Evolutionary conservation across 2,888 invertebrate genomes (phyloP), one percentile per base, ranked within the genome.

Genomic region (Hemicrepidius hirtus): DNA sequence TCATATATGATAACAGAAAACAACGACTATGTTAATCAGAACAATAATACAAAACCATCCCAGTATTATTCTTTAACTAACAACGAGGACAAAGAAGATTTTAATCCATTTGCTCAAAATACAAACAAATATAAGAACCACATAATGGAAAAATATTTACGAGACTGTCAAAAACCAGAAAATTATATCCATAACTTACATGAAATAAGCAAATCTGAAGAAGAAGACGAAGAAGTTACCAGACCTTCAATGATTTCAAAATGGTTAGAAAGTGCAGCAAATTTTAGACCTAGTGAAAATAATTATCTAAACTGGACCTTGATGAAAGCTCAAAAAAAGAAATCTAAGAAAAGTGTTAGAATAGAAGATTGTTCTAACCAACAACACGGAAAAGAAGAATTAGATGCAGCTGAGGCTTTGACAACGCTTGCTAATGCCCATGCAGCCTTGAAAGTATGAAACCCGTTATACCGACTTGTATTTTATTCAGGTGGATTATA

Each of bases 331-430:
- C 85, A 76, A 16, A 81, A 78, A 74, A 87, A 83, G 76, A 85
- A 77, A 71, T 40, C 65, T 57, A 81, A 79, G 74, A 87, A 82
- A 76, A 65, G 55, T 53, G 70, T 57, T 13, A 74, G 71, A 62
- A 67, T 69, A 35, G 71, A 71, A 40, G 78, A 76, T 46, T 53
- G 68, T 50, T 80, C 80, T 18, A 24, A 28, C 9, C 76, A 77
- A 16, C 86, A 86, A 64, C 92, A 93, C 82, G 92, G 91, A 65
- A 89, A 91, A 78, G 93, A 93, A 81, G 94, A 94, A 82, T 88
- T 94, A 20, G 94, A 94, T 82, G 94, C 94, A 0, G 94, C 94
- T 0, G 93, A 93, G 75, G 93, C 94, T 0, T 86, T 94, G 6
- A 93, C 94, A 0, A 90, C 90, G 64, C 85, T 94, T 73, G 93